These are phyloP conservation scores for Oegoconia quadripuncta DNA, from an alignment of 2,888 invertebrate species.

Conservation along the genomic window DNA sequence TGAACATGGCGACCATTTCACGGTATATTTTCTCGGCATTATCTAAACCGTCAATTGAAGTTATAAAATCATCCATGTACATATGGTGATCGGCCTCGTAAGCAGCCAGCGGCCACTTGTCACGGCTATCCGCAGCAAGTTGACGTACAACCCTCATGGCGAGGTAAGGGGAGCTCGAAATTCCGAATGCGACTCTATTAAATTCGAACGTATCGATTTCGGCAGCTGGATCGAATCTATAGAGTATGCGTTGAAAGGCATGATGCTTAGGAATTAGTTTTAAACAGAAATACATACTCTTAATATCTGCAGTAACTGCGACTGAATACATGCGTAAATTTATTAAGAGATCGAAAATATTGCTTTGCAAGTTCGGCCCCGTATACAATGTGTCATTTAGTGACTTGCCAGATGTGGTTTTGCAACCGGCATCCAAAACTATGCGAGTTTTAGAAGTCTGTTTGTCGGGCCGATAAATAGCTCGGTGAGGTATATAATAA, in stretches of 20 bases:
- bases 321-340: constrained; percentile 2
- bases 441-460: background rate
- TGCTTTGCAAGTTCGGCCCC: background rate
- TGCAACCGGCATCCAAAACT: background rate
- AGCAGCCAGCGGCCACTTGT: constrained; percentile 1
- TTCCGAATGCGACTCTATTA: constrained; percentile 4
- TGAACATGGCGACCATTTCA: constrained; percentile 9
- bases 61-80: constrained; percentile 11
- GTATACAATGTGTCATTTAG: background rate
- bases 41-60: constrained; percentile 3
- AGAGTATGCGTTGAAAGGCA: constrained; percentile 9
- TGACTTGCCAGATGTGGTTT: background rate
- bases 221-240: constrained; percentile 2
- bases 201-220: constrained; percentile 9
- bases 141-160: constrained; percentile 15
- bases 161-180: constrained; percentile 12
- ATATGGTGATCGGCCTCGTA: background rate
- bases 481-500: constrained; percentile 2
- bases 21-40: constrained; percentile 4
- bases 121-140: constrained; percentile 1
- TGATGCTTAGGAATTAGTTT: constrained; percentile 3
- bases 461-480: constrained; percentile 4
- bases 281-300: constrained; percentile 16
- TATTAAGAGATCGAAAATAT: background rate
- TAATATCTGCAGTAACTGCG: constrained; percentile 9